Evolutionary conservation across 23 tunicate genomes (phyloP).

Genomic region (Diplosoma virens): DNA sequence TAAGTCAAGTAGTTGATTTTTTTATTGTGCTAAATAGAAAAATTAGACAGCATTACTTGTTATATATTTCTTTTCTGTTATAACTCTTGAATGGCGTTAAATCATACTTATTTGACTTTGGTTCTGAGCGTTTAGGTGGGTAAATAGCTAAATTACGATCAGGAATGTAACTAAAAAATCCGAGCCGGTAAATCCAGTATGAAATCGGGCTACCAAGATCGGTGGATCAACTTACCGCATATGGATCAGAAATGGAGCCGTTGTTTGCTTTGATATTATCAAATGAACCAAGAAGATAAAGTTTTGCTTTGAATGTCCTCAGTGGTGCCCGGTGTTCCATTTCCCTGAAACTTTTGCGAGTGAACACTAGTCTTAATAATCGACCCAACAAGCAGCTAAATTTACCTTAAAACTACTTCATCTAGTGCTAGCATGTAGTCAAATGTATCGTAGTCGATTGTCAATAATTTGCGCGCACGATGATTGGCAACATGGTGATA

Average conservation of each 20-base stretch:
- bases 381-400: neutral
- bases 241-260: slow-evolving; percentile 68
- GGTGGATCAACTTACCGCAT: slow-evolving; percentile 68
- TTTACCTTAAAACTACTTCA: slow-evolving; percentile 60
- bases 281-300: slow-evolving; percentile 57
- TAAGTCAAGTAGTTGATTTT: too few relatives aligned
- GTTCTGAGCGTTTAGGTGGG: too few relatives aligned
- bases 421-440: slow-evolving; percentile 82
- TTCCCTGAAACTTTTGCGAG: slow-evolving; percentile 41
- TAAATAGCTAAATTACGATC: too few relatives aligned
- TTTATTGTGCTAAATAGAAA: too few relatives aligned
- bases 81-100: too few relatives aligned
- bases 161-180: too few relatives aligned
- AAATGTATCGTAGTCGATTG: slow-evolving; percentile 47
- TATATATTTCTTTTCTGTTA: too few relatives aligned
- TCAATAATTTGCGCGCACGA: slow-evolving; percentile 40
- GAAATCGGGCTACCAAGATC: too few relatives aligned
- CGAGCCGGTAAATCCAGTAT: too few relatives aligned
- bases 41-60: too few relatives aligned
- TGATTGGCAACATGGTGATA: slow-evolving; percentile 61
- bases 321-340: slow-evolving; percentile 57
- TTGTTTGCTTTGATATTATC: slow-evolving; percentile 33
- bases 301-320: slow-evolving; percentile 21
- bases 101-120: too few relatives aligned
- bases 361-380: neutral